Percentiles rank a stretch among this genome's conserved stretches.
Evolutionary conservation across 1,140 invertebrate genomes (phyloP).

Genomic region (Leptinotarsa defecta): DNA sequence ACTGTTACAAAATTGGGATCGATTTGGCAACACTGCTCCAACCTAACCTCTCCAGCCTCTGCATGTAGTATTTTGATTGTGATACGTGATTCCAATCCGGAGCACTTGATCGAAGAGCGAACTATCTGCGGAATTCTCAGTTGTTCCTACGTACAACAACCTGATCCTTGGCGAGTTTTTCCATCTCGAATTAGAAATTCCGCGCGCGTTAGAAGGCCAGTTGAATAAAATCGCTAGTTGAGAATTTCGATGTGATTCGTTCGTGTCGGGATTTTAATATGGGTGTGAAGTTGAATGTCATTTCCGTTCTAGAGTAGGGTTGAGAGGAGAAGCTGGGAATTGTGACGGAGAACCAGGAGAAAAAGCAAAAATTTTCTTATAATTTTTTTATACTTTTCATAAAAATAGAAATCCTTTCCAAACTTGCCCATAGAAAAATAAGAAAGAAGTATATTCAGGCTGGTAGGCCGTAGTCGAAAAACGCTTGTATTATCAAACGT

Average conservation of each 20-base stretch:
- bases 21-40: background rate
- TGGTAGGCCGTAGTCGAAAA: too few relatives aligned
- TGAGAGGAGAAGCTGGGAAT: too few relatives aligned
- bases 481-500: too few relatives aligned
- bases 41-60: background rate
- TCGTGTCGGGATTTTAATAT: background rate
- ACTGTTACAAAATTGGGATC: too few relatives aligned
- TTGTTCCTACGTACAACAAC: constrained; percentile 23
- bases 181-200: constrained; percentile 15
- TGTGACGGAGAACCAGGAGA: too few relatives aligned
- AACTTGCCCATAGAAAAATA: too few relatives aligned
- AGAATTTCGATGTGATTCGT: background rate
- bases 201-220: constrained; percentile 14
- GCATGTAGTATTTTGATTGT: constrained; percentile 14
- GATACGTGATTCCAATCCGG: constrained; percentile 13
- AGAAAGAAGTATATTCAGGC: too few relatives aligned
- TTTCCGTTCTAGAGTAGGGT: background rate
- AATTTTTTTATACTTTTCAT: too few relatives aligned
- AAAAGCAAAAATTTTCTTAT: too few relatives aligned
- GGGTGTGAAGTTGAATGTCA: background rate
- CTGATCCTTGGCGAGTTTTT: constrained; percentile 14
- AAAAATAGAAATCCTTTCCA: too few relatives aligned
- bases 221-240: constrained; percentile 17
- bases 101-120: constrained; percentile 18
- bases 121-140: constrained; percentile 15